phyloP scores from a whole-genome alignment of 2,113 vertebrate genomes.

The Pachycephala philippinensis region DNA sequence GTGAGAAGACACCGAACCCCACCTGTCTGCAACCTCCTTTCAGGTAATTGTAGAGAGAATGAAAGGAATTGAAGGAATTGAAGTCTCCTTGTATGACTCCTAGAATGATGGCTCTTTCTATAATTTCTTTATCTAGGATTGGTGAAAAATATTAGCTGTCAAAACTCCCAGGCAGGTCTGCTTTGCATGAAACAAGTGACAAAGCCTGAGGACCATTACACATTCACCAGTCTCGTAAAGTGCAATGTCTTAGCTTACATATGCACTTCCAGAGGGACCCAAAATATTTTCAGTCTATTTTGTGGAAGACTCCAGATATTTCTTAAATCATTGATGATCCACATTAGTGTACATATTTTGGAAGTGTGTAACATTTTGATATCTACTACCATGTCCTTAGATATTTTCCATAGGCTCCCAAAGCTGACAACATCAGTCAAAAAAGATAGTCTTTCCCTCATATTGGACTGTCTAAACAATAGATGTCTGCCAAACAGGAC shows the following conservation, averaged over 20 bases:
- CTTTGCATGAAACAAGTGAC: neutral
- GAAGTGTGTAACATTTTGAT: neutral
- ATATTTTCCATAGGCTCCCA: neutral
- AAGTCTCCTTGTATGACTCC: neutral
- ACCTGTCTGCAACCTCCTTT: neutral
- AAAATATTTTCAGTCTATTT: neutral
- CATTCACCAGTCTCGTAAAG: neutral
- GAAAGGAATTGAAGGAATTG: neutral
- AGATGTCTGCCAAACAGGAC: neutral
- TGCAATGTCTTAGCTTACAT: accelerated
- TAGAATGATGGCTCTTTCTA: neutral
- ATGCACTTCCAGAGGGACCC: neutral
- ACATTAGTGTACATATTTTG: neutral
- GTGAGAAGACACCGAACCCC: neutral
- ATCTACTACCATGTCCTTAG: neutral
- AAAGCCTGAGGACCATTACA: neutral
- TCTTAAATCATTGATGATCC: neutral
- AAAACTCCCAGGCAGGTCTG: neutral
- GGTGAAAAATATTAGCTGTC: neutral
- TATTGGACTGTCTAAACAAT: neutral
- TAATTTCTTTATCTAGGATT: neutral
- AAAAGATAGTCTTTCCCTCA: neutral
- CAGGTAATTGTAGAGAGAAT: neutral
- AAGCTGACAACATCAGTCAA: neutral
- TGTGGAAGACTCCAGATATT: neutral